Percentiles rank a stretch among this genome's conserved stretches.
Conservation (phyloP, 1,140 invertebrate genomes). For the Propsilocerus akamusi region DNA sequence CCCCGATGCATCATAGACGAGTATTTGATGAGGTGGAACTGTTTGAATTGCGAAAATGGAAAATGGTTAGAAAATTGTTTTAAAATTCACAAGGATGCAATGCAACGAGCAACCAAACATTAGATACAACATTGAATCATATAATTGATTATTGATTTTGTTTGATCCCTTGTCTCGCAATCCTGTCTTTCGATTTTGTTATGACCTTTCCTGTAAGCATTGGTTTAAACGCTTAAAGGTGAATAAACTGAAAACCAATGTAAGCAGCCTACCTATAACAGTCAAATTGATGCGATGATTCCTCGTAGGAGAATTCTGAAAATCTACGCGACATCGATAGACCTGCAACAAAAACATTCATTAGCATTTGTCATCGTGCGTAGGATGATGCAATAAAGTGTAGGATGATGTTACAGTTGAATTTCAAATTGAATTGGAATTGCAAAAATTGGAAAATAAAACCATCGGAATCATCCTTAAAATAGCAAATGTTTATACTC, state of each 20-base stretch:
- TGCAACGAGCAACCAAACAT: background rate
- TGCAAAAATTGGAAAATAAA: too few relatives aligned
- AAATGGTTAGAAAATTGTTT: constrained; percentile 10
- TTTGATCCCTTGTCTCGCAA: background rate
- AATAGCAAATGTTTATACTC: constrained; percentile 12
- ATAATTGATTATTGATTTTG: constrained; percentile 3
- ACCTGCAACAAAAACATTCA: constrained; percentile 17
- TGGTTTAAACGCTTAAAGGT: background rate
- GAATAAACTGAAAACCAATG: background rate
- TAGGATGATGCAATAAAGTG: background rate
- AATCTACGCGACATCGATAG: constrained; percentile 78
- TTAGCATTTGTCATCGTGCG: constrained; percentile 9
- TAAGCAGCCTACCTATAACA: constrained; percentile 60
- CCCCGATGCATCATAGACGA: constrained; percentile 67
- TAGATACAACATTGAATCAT: background rate
- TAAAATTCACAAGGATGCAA: background rate
- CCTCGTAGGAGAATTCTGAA: constrained; percentile 71
- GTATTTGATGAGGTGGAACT: constrained; percentile 72
- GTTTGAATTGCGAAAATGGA: constrained; percentile 31
- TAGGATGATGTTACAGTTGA: background rate
- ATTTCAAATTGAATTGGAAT: too few relatives aligned
- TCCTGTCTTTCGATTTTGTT: background rate
- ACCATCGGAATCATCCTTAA: too few relatives aligned
- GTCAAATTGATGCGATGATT: constrained; percentile 80
- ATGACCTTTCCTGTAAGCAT: background rate